Base-by-base conservation (phyloP, 2,888 invertebrate genomes). In the Polylopha cassiicola region DNA sequence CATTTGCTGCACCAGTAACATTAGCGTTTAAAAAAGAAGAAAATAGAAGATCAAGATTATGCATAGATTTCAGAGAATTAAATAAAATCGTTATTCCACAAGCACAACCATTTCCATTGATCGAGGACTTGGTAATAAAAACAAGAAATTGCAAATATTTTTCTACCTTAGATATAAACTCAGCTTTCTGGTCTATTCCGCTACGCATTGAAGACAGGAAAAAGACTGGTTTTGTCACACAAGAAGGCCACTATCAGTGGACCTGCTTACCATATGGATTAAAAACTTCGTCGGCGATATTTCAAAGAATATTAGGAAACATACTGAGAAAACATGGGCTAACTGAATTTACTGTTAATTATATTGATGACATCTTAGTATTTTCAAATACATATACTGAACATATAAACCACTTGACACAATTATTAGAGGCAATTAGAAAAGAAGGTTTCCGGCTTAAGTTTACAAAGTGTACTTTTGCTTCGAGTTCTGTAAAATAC, bases 1-100 rank as follows among this genome's bases (percentile, higher is more conserved):
- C 39, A 13, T 44, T 39, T 36, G 39, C 44, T 7, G 44, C 44
- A 10, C 46, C 46, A 7, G 41, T 47, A 2, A 46, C 43, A 1
- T 21, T 31, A 11, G 42, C 42, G n/a, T 41, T 21, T 8, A 38
- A 42, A 31, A 41, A 42, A 31, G 37, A 39, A 36, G 43, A 36
- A 24, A 10, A 8, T 7, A 10, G 24, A 24, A 7, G 11, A 24
- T 10, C 24, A 11, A 11, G 11, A 11, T 24, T n/a, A n/a, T n/a
- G n/a, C n/a, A n/a, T n/a, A n/a, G n/a, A n/a, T n/a, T n/a, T n/a
- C n/a, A n/a, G n/a, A n/a, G n/a, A 17, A 17, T 6, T 17, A 17
- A 17, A 17, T 6, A 17, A 17, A 6, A 17, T 17, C 3, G 17
- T 17, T 6, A 17, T 17, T 4, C 17, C 17, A 17, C 17, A 17